These are phyloP conservation scores for Drosophila birchii DNA, from an alignment of 2,888 invertebrate species.

Conservation along the genomic window DNA sequence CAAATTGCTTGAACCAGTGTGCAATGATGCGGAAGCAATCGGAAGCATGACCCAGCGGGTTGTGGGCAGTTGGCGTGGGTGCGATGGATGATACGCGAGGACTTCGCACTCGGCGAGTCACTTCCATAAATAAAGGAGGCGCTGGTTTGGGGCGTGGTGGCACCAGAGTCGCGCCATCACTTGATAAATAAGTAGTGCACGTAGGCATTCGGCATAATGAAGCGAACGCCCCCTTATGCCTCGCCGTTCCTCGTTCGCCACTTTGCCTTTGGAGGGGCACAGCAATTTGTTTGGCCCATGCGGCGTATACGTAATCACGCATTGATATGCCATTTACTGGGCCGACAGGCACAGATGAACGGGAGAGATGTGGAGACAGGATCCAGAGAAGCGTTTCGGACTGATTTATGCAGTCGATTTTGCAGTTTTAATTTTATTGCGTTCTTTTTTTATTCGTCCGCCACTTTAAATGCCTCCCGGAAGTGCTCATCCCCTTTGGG, in stretches of 20 bases:
- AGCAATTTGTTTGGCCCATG: slow-evolving; percentile 59
- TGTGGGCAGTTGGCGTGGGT: slow-evolving; percentile 34
- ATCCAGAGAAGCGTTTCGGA: slow-evolving; percentile 13
- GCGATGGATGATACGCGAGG: slow-evolving; percentile 42
- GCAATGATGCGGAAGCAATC: slow-evolving; percentile 55
- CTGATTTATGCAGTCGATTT: slow-evolving; percentile 72
- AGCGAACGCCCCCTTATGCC: slow-evolving; percentile 51
- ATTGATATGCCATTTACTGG: slow-evolving; percentile 78
- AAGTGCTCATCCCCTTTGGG: slow-evolving; percentile 20
- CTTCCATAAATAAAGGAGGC: slow-evolving; percentile 67
- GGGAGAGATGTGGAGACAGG: neutral
- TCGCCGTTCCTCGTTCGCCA: neutral
- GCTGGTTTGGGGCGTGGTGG: slow-evolving; percentile 8
- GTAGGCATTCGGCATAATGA: slow-evolving; percentile 78
- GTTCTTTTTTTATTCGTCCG: slow-evolving; percentile 61
- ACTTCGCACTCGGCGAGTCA: slow-evolving; percentile 47
- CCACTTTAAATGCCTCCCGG: slow-evolving; percentile 39
- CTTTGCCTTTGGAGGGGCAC: slow-evolving; percentile 34
- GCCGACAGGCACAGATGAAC: slow-evolving; percentile 26
- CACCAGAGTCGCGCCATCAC: slow-evolving; percentile 60
- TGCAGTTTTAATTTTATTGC: slow-evolving; percentile 70
- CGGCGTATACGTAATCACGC: slow-evolving; percentile 79
- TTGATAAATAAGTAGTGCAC: slow-evolving; percentile 79
- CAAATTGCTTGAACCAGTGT: slow-evolving; percentile 48
- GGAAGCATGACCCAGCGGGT: slow-evolving; percentile 51